Evolutionary conservation across 2,888 invertebrate species (phyloP).

Genomic region (Druceiella hillmani): DNA sequence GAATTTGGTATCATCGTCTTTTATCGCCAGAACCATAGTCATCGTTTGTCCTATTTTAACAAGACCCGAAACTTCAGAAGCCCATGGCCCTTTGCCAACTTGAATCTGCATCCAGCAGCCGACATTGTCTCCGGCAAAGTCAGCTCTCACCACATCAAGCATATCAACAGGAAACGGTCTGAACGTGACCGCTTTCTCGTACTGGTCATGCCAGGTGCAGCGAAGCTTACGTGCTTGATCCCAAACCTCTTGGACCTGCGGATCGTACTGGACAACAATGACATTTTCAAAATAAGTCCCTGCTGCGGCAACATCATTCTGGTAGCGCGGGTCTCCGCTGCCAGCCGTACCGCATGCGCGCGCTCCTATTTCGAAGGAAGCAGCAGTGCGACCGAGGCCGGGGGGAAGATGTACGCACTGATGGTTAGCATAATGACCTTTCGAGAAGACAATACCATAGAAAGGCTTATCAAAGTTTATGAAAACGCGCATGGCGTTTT

Average conservation of each 20-base stretch:
- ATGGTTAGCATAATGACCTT: constrained; percentile 89
- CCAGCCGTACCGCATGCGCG: constrained; percentile 91
- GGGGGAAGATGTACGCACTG: constrained; percentile 90
- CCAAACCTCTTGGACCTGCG: constrained; percentile 93
- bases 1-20: constrained; percentile 91
- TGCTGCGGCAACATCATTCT: constrained; percentile 82
- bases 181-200: constrained; percentile 93
- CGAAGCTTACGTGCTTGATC: constrained; percentile 88
- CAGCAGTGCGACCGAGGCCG: constrained; percentile 77
- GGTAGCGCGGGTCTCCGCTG: constrained; percentile 88
- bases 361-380: constrained; percentile 87
- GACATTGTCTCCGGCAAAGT: constrained; percentile 92
- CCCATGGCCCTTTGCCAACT: constrained; percentile 93
- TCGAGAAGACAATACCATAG: constrained; percentile 93
- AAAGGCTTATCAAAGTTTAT: constrained; percentile 93
- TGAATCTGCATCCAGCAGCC: constrained; percentile 98
- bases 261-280: constrained; percentile 89
- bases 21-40: constrained; percentile 95
- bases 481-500: constrained; percentile 89
- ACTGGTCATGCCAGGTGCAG: constrained; percentile 94
- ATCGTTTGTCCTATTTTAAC: constrained; percentile 95
- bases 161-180: constrained; percentile 93
- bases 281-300: constrained; percentile 93
- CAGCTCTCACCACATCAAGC: constrained; percentile 90
- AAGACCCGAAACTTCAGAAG: constrained; percentile 88